Percentiles rank a stretch among this genome's conserved stretches.
Evolutionary conservation across 2,888 invertebrate genomes (phyloP).

Genomic region (Digitonthophagus gazella): DNA sequence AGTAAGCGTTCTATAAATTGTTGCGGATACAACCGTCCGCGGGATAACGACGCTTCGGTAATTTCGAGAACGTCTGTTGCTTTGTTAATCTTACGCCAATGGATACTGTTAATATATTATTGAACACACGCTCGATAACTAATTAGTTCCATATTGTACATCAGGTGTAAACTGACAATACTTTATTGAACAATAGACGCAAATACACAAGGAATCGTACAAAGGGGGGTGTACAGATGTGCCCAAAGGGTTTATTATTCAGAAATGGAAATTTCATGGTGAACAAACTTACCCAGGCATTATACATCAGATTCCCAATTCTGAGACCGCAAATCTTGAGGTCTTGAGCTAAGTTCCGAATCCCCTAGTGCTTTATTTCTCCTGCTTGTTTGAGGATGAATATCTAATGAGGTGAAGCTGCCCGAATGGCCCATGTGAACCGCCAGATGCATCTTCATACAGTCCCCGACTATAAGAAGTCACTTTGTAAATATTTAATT

Average conservation of each 20-base stretch:
- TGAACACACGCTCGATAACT: background rate
- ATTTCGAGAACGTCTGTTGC: background rate
- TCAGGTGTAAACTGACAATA: too few species aligned
- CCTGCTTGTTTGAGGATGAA: background rate
- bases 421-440: background rate
- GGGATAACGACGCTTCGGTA: background rate
- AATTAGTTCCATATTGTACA: conserved; percentile 1
- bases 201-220: too few species aligned
- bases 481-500: background rate
- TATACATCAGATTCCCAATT: too few species aligned
- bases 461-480: background rate
- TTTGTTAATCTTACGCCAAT: background rate
- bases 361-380: background rate
- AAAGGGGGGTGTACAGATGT: too few species aligned
- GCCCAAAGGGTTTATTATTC: background rate
- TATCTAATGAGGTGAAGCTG: background rate
- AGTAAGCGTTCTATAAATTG: background rate
- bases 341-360: background rate
- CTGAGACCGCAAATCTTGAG: background rate
- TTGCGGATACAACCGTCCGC: background rate
- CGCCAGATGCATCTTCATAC: background rate
- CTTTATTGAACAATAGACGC: too few species aligned
- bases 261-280: background rate
- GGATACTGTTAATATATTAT: background rate
- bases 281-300: background rate